Base-by-base conservation (phyloP, 2,797 vertebrate genomes). In the Crocidura indochinensis region DNA sequence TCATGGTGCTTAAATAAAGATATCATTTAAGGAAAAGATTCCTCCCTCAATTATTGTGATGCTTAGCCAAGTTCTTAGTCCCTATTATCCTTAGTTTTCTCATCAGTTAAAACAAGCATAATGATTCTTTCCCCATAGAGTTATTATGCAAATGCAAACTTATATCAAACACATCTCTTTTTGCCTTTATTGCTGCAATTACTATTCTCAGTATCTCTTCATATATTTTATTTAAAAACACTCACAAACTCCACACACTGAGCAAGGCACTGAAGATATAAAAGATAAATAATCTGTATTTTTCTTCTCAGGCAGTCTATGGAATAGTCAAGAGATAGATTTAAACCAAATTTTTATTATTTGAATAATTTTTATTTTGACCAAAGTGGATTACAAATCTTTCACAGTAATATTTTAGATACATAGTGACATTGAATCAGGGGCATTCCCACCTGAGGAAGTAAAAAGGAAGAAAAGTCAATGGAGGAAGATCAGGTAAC, bases 111-210 rank as follows among this genome's bases (percentile, higher is more conserved):
- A 81, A 85, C 6, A 2, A 51, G n/a, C 17, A 27, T 47, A 27
- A 76, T 44, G 10, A 77, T 44, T 64, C 20, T 73, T 80, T n/a
- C 29, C 68, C n/a, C 19, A 15, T 51, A 49, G n/a, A 4, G 44
- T 74, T 73, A 81, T 74, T 60, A 86, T 26, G 20, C 67, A 82
- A 80, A 81, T 65, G 26, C 77, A 81, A 68, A 84, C n/a, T 29
- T 65, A 51, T 46, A 20, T 1, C 1, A 24, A 9, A 17, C 10
- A 56, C 24, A 8, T 29, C 85, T 93, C 26, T 74, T 90, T 64
- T 67, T 24, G n/a, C 26, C 53, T 84, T 47, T 83, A 67, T 71
- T 67, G 19, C 75, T 88, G 4, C 62, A 75, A 31, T 51, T 82
- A 60, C 20, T 17, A 67, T 10, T 53, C 49, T 72, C 51, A 75